A percentile compares a stretch with the other conserved stretches of the same genome.
phyloP scores from a whole-genome alignment of 2,113 vertebrate species.

The Brachionichthys hirsutus region DNA sequence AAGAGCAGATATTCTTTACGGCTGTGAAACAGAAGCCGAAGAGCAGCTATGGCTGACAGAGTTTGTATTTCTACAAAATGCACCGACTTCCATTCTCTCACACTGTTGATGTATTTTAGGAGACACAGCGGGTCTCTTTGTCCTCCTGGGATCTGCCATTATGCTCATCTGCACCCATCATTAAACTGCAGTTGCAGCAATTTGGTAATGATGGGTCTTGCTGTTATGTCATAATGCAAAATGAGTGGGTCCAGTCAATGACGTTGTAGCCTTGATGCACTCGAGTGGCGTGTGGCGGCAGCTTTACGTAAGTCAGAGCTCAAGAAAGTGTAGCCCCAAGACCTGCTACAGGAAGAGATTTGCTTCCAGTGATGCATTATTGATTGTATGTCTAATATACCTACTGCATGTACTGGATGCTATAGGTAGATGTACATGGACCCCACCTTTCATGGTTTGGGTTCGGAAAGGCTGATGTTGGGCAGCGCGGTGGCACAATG shows the following conservation, averaged over 20 bases:
- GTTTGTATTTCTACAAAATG: conserved; percentile 6
- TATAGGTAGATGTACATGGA: too few relatives aligned
- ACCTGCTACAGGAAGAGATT: conserved; percentile 4
- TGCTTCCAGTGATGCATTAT: too few relatives aligned
- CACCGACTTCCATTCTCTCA: background rate
- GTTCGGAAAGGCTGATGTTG: too few relatives aligned
- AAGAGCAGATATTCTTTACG: conserved; percentile 43
- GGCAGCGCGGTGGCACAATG: too few relatives aligned
- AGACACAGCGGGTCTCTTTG: background rate
- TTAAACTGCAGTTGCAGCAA: conserved; percentile 42
- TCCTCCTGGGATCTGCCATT: background rate
- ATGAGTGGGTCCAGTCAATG: conserved; percentile 49
- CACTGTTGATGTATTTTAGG: conserved; percentile 5
- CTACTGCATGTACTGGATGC: too few relatives aligned
- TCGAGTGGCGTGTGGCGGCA: conserved; percentile 41
- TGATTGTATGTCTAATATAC: too few relatives aligned
- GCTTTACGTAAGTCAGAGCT: conserved; percentile 50
- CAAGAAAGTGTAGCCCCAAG: conserved; percentile 25
- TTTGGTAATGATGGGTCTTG: conserved; percentile 56
- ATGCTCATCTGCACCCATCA: background rate
- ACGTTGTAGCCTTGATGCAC: conserved; percentile 39
- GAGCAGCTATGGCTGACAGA: conserved; percentile 45
- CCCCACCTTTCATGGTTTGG: too few relatives aligned
- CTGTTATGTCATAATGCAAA: conserved; percentile 45
- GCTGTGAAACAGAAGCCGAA: conserved; percentile 26